Evolutionary conservation across 2,888 invertebrate species (phyloP).

Genomic region (Orthonychiurus folsomi): DNA sequence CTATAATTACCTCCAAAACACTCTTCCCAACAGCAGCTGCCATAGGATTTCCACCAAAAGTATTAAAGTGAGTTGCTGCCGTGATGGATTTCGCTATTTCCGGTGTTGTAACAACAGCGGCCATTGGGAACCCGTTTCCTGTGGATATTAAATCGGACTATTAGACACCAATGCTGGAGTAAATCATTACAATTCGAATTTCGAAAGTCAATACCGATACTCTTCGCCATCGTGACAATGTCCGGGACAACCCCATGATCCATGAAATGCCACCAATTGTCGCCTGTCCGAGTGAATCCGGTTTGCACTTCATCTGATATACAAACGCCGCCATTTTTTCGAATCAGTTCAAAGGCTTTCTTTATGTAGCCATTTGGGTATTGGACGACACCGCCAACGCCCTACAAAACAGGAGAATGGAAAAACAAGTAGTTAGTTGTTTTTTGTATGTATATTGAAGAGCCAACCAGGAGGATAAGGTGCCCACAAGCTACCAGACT

Average conservation of each 20-base stretch:
- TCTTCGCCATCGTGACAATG: slow-evolving; percentile 92
- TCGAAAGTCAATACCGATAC: slow-evolving; percentile 51
- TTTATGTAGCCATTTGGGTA: slow-evolving; percentile 79
- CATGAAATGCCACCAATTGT: slow-evolving; percentile 94
- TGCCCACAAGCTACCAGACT: too few relatives aligned
- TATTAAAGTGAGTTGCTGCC: slow-evolving; percentile 79
- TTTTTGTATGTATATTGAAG: not conserved
- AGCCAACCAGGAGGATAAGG: not conserved
- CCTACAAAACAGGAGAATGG: slow-evolving; percentile 52
- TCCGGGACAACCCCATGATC: slow-evolving; percentile 77
- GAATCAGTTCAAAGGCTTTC: slow-evolving; percentile 66
- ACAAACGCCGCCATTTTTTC: slow-evolving; percentile 73
- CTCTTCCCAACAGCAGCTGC: slow-evolving; percentile 78
- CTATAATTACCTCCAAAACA: slow-evolving; percentile 69
- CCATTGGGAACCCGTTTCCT: slow-evolving; percentile 91
- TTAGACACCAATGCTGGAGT: too few relatives aligned
- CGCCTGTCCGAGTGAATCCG: slow-evolving; percentile 90
- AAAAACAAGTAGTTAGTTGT: not conserved
- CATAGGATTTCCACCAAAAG: slow-evolving; percentile 90
- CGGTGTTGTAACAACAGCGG: slow-evolving; percentile 85
- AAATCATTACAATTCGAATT: not conserved
- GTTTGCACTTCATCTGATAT: slow-evolving; percentile 95
- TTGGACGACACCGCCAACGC: slow-evolving; percentile 88
- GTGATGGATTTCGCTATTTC: slow-evolving; percentile 72
- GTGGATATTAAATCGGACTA: slow-evolving; percentile 1